Conservation (phyloP, 35 echinoderm and acorn worm genomes). For the Hemicentrotus pulcherrimus region DNA sequence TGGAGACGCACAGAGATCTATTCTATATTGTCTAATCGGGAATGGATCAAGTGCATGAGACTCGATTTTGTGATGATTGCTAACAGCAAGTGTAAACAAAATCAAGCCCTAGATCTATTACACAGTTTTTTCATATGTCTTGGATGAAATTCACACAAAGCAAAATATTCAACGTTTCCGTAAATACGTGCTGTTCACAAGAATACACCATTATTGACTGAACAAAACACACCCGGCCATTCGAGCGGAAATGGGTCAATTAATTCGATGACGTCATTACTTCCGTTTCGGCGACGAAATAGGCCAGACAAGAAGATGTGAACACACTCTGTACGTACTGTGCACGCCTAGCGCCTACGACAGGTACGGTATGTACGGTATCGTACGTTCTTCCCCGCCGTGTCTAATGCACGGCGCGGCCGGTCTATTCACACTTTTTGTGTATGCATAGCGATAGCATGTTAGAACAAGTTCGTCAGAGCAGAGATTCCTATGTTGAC, state of each 20-base stretch:
- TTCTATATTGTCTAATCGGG: no score
- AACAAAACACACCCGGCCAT: neutral
- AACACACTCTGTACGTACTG: neutral
- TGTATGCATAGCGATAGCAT: neutral
- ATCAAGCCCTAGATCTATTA: no score
- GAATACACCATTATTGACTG: no score
- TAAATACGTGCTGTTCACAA: no score
- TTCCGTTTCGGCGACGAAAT: constrained; percentile 72
- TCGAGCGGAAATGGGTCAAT: constrained; percentile 59
- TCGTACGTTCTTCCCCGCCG: neutral
- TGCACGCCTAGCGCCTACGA: neutral
- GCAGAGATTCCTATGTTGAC: neutral
- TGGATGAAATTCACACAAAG: no score
- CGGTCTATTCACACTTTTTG: neutral
- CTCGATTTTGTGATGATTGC: no score
- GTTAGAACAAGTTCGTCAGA: neutral
- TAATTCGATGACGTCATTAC: constrained; percentile 89
- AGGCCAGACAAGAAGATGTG: neutral
- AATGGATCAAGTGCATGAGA: no score
- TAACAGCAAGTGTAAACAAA: no score
- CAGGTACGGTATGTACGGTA: neutral
- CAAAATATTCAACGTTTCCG: no score
- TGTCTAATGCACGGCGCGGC: neutral
- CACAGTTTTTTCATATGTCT: no score
- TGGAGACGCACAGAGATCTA: no score